These are phyloP conservation scores for Lutjanus erythropterus DNA, from an alignment of 2,113 vertebrate genomes.

Conservation along the genomic window DNA sequence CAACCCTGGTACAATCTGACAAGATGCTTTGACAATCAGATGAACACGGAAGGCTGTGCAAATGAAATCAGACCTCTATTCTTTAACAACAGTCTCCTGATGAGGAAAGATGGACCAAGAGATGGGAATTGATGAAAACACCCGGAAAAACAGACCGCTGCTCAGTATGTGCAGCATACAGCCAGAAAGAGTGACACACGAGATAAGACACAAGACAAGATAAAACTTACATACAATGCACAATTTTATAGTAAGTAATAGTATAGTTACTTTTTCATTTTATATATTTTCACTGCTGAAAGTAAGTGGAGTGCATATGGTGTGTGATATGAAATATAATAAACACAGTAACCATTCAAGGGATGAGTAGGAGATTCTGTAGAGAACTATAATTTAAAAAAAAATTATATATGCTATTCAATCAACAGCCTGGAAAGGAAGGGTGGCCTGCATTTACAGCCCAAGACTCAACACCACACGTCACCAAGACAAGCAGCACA, in stretches of 20 bases:
- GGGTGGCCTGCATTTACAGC: no score
- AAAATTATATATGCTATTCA: no score
- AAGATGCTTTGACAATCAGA: conserved; percentile 52
- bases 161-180: not conserved
- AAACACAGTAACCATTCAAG: no score
- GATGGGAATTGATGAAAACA: not conserved
- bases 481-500: no score
- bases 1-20: conserved; percentile 14
- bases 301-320: no score
- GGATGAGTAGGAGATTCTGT: no score
- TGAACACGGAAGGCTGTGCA: conserved; percentile 56
- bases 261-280: no score
- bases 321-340: no score
- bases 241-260: not conserved
- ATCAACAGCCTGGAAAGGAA: no score
- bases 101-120: conserved; percentile 26
- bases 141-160: not conserved
- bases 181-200: not conserved
- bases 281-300: no score
- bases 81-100: conserved; percentile 57
- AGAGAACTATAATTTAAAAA: no score
- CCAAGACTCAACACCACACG: no score
- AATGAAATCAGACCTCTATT: conserved; percentile 73
- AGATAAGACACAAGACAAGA: not conserved
- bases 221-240: not conserved